These are phyloP conservation scores for Polymixis lichenea DNA, from an alignment of 2,888 invertebrate genomes.

Conservation along the genomic window DNA sequence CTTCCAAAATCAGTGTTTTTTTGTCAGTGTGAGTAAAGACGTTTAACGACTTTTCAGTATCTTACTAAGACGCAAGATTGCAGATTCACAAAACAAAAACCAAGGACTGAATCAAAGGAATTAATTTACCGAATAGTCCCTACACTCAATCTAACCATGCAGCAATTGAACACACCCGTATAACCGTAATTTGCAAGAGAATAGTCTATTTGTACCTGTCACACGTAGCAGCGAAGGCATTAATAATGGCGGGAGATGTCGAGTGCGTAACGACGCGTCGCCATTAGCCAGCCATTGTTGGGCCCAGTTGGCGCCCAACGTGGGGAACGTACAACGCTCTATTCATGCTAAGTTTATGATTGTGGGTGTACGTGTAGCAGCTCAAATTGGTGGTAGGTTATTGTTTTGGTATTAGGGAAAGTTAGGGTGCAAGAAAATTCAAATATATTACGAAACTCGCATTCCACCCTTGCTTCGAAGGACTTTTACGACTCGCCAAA, in stretches of 20 bases:
- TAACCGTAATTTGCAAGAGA: constrained; percentile 50
- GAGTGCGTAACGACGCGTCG: constrained; percentile 80
- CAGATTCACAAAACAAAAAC: background rate
- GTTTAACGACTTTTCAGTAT: background rate
- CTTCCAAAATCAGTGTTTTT: background rate
- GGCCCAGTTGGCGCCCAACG: constrained; percentile 77
- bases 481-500: no score
- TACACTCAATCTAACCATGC: constrained; percentile 5
- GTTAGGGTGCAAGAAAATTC: background rate
- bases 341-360: constrained; percentile 56
- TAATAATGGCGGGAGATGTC: constrained; percentile 64
- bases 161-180: constrained; percentile 25
- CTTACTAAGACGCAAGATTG: background rate
- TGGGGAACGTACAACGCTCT: constrained; percentile 68
- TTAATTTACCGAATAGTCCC: background rate
- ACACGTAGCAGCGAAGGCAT: constrained; percentile 59
- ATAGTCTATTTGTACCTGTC: constrained; percentile 58
- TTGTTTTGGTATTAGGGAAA: constrained; percentile 15
- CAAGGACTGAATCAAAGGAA: background rate
- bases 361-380: constrained; percentile 27
- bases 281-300: constrained; percentile 84
- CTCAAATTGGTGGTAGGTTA: constrained; percentile 12
- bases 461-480: no score
- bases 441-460: no score
- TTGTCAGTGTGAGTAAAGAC: background rate